Evolutionary conservation across 35 echinoderm and acorn worm species (phyloP).

Genomic region (Anneissia japonica): DNA sequence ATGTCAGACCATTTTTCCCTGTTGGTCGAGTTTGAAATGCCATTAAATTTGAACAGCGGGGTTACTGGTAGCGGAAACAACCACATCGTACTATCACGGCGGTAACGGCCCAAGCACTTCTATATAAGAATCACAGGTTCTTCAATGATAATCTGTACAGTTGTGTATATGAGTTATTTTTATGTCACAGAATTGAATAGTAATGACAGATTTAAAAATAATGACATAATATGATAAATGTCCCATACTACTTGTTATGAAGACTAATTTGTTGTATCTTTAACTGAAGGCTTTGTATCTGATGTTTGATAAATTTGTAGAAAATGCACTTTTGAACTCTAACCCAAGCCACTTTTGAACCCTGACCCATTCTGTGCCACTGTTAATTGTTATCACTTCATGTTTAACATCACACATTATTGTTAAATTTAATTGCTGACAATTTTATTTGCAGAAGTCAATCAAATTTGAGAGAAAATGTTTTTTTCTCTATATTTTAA

Average conservation of each 20-base stretch:
- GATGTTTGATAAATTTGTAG: background rate
- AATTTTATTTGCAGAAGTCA: too few species aligned
- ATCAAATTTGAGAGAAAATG: too few species aligned
- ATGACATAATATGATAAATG: background rate
- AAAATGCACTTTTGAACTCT: background rate
- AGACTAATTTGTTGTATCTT: background rate
- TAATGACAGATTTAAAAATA: background rate
- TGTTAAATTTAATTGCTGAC: too few species aligned
- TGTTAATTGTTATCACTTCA: too few species aligned
- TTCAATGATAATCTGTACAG: constrained; percentile 5
- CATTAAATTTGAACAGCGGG: constrained; percentile 19
- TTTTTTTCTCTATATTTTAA: too few species aligned
- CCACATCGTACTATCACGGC: background rate
- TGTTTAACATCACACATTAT: too few species aligned
- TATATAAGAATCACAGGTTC: background rate
- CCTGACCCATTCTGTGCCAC: background rate
- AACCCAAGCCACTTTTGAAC: background rate
- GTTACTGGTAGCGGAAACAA: constrained; percentile 11
- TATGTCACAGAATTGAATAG: background rate
- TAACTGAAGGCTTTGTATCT: background rate
- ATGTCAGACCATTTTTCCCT: constrained; percentile 93
- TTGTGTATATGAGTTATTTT: background rate
- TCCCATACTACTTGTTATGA: too few species aligned
- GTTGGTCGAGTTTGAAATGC: constrained; percentile 94
- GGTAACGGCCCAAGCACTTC: background rate